Evolutionary conservation across 2,888 invertebrate genomes (phyloP).

Genomic region (Rhopalosiphum nymphaeae): DNA sequence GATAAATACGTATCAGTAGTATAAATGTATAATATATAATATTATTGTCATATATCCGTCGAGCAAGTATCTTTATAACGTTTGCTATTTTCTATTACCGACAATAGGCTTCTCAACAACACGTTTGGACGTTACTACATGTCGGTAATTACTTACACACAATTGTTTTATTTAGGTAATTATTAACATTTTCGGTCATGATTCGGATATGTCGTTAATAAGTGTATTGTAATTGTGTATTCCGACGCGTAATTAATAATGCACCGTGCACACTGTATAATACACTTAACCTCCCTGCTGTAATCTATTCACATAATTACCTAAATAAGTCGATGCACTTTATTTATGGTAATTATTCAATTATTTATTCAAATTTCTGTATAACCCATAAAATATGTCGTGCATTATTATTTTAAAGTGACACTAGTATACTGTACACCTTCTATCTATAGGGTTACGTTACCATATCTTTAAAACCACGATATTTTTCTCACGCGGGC

Average conservation of each 20-base stretch:
- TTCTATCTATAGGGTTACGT: background rate
- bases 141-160: background rate
- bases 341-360: conserved; percentile 15
- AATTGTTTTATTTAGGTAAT: background rate
- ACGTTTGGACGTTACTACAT: background rate
- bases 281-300: background rate
- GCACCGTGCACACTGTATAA: background rate
- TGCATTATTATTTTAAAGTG: background rate
- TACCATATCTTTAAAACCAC: background rate
- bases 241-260: background rate
- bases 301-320: conserved; percentile 2
- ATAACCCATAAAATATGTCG: background rate
- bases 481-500: background rate
- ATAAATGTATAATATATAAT: background rate
- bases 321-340: background rate
- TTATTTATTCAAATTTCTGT: background rate
- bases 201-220: background rate
- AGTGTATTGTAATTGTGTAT: background rate
- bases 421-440: background rate
- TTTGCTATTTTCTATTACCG: background rate
- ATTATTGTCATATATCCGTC: background rate
- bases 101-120: background rate
- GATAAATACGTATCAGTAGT: too few species aligned
- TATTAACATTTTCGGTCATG: conserved; percentile 1
- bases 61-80: background rate